These are phyloP conservation scores for Cryptoprocta ferox DNA, from an alignment of 2,797 vertebrate species.

Conservation along the genomic window DNA sequence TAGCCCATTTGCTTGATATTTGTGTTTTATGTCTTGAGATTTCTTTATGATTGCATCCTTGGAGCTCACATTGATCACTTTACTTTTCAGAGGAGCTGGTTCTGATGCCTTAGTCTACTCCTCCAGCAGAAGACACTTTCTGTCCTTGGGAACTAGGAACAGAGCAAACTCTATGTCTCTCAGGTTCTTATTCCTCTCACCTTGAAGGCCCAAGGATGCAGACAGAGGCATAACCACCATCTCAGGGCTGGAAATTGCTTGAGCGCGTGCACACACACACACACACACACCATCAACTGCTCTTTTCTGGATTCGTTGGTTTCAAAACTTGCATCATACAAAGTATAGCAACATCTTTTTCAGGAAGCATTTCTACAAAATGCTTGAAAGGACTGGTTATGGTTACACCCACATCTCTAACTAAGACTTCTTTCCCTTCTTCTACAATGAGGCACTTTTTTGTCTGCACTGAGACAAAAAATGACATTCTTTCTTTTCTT, in stretches of 20 bases:
- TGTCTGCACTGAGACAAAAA: slow-evolving; percentile 84
- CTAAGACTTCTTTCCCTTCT: slow-evolving; percentile 80
- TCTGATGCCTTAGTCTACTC: slow-evolving; percentile 88
- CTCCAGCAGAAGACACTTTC: not conserved
- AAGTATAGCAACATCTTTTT: slow-evolving; percentile 87
- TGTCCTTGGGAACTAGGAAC: not conserved
- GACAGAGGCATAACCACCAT: not conserved
- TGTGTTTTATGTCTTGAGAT: slow-evolving; percentile 89
- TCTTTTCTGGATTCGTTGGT: slow-evolving; percentile 90
- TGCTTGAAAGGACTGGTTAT: slow-evolving; percentile 85
- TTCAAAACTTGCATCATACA: slow-evolving; percentile 93
- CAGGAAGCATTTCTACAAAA: slow-evolving; percentile 83
- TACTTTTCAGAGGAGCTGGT: slow-evolving; percentile 85
- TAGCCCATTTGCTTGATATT: slow-evolving; percentile 88
- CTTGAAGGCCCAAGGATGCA: not conserved
- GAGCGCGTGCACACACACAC: not conserved
- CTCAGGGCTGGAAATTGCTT: not conserved
- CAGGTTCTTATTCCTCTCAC: not conserved
- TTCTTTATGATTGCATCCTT: slow-evolving; percentile 86
- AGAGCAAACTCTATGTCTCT: not conserved
- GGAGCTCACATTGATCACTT: slow-evolving; percentile 91
- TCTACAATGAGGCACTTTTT: slow-evolving; percentile 88
- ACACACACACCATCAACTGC: slow-evolving; percentile 88
- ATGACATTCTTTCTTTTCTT: slow-evolving; percentile 89
- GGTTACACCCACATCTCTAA: slow-evolving; percentile 86